Evolutionary conservation across 1,140 invertebrate genomes (phyloP).

Genomic region (Asbolus verrucosus): DNA sequence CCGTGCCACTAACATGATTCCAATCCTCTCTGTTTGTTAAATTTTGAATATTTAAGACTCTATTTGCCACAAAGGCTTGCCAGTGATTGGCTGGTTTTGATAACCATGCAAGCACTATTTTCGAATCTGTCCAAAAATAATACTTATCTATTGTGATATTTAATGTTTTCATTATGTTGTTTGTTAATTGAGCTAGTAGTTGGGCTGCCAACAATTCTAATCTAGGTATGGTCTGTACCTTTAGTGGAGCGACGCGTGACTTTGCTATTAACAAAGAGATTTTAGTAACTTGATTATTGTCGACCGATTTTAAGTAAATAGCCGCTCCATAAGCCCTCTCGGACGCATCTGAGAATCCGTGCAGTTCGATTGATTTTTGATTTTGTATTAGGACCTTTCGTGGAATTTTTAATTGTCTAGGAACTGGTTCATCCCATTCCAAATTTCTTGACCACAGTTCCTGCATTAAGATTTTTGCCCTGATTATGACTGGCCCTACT

Average conservation of each 20-base stretch:
- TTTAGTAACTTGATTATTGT: slow-evolving; percentile 44
- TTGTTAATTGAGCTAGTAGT: too few species aligned
- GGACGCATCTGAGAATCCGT: slow-evolving; percentile 61
- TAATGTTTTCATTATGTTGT: too few species aligned
- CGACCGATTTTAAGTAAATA: slow-evolving; percentile 51
- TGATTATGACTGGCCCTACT: slow-evolving; percentile 54
- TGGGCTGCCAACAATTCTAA: slow-evolving; percentile 49
- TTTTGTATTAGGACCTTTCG: slow-evolving; percentile 12
- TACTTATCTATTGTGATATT: too few species aligned
- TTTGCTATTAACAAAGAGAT: slow-evolving; percentile 47
- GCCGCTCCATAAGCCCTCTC: slow-evolving; percentile 56
- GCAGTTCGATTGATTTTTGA: slow-evolving; percentile 40
- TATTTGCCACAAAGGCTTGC: slow-evolving; percentile 63
- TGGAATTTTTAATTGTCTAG: slow-evolving; percentile 51
- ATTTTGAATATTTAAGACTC: slow-evolving; percentile 61
- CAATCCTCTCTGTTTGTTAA: slow-evolving; percentile 49
- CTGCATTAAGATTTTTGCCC: slow-evolving; percentile 57
- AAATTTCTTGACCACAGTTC: slow-evolving; percentile 57
- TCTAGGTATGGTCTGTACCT: slow-evolving; percentile 45
- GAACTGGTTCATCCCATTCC: slow-evolving; percentile 59
- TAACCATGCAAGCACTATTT: slow-evolving; percentile 62
- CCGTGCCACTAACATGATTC: slow-evolving; percentile 56
- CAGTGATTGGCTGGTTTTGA: slow-evolving; percentile 46
- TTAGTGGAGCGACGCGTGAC: slow-evolving; percentile 50
- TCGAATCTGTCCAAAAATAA: slow-evolving; percentile 60